Percentiles rank a stretch among this genome's conserved stretches.
phyloP scores from a whole-genome alignment of 2,113 vertebrate species.

The Pedionomus torquatus region DNA sequence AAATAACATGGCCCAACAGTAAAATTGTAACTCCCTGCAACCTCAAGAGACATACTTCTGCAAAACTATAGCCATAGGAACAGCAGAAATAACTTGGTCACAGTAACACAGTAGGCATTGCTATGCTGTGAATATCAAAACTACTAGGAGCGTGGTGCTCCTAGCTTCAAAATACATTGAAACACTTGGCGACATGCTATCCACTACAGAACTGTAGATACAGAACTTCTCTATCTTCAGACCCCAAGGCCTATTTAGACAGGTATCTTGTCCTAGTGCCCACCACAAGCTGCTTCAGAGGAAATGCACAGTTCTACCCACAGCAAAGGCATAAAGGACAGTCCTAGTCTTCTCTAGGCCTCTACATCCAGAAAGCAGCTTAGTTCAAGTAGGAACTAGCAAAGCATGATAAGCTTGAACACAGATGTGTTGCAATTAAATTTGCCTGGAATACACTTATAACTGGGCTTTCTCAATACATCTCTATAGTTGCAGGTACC shows the following conservation, averaged over 20 bases:
- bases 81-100: background rate
- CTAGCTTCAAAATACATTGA: background rate
- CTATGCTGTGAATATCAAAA: background rate
- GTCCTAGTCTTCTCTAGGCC: background rate
- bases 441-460: background rate
- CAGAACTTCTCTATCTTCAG: background rate
- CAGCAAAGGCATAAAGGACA: background rate
- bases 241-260: background rate
- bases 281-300: background rate
- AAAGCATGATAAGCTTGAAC: background rate
- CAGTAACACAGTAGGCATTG: background rate
- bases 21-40: background rate
- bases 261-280: background rate
- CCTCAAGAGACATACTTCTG: background rate
- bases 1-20: accelerated
- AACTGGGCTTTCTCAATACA: background rate
- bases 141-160: background rate
- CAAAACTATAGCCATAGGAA: background rate
- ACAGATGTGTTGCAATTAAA: background rate
- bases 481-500: background rate
- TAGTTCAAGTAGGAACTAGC: background rate
- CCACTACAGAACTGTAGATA: accelerated
- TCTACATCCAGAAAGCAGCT: background rate
- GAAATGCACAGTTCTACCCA: background rate
- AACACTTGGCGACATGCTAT: background rate